phyloP scores from a whole-genome alignment of 2,113 vertebrate genomes.

The Bungarus multicinctus region DNA sequence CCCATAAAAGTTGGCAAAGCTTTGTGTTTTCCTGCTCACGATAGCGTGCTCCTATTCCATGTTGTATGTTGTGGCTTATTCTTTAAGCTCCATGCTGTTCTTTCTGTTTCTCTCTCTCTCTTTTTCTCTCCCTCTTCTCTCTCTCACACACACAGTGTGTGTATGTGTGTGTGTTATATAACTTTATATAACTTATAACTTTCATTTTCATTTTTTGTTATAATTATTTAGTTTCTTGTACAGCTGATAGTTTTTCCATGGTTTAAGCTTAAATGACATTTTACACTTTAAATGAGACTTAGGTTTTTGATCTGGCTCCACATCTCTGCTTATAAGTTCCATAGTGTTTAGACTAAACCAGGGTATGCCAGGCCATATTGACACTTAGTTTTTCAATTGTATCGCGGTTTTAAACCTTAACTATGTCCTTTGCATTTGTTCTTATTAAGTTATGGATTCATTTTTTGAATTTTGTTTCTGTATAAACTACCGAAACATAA shows the following conservation, averaged over 20 bases:
- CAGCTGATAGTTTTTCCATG: not conserved
- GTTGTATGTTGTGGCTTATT: not conserved
- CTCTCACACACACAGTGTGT: too few relatives aligned
- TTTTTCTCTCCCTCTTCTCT: too few relatives aligned
- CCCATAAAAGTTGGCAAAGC: not conserved
- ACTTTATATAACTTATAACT: too few relatives aligned
- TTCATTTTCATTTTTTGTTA: too few relatives aligned
- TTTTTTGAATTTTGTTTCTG: not conserved
- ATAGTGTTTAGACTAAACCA: not conserved
- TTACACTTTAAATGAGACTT: not conserved
- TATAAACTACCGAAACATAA: not conserved
- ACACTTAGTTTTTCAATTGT: not conserved
- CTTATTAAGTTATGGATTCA: not conserved
- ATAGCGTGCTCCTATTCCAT: not conserved
- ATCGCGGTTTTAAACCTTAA: not conserved
- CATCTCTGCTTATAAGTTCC: not conserved
- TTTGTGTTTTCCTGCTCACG: not conserved
- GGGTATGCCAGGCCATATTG: not conserved
- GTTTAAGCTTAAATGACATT: not conserved
- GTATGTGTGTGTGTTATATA: too few relatives aligned
- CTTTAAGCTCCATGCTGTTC: not conserved
- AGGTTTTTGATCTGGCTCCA: too few relatives aligned
- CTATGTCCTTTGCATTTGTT: not conserved
- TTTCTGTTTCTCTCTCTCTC: not conserved
- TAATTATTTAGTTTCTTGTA: too few relatives aligned